phyloP scores from a whole-genome alignment of 2,797 vertebrate genomes.

The Sebastes oblongus region DNA sequence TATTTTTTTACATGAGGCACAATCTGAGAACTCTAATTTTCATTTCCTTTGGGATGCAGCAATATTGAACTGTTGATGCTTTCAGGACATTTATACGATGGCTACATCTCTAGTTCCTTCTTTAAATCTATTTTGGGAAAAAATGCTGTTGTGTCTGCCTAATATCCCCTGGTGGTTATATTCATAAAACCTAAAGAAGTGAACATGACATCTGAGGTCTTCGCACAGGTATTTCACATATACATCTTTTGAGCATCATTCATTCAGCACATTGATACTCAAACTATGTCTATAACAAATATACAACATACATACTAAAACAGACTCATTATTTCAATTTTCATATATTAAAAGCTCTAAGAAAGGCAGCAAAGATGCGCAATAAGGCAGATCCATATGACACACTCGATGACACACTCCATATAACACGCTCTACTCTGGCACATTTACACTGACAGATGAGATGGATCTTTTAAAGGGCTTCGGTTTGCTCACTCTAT shows the following conservation, averaged over 20 bases:
- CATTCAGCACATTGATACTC: conserved; percentile 63
- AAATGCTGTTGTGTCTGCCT: conserved; percentile 25
- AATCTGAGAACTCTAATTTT: conserved; percentile 46
- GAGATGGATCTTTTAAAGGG: conserved; percentile 81
- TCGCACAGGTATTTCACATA: conserved; percentile 72
- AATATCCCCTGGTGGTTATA: conserved; percentile 19
- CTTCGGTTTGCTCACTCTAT: conserved; percentile 60
- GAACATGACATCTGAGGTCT: conserved; percentile 67
- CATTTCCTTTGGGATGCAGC: conserved; percentile 51
- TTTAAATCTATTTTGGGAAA: conserved; percentile 30
- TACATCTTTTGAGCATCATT: conserved; percentile 72
- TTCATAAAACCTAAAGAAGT: conserved; percentile 26
- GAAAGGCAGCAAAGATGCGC: conserved; percentile 92
- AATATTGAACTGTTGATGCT: conserved; percentile 24
- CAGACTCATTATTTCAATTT: conserved; percentile 70
- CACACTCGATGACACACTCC: conserved; percentile 61
- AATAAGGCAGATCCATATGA: conserved; percentile 92
- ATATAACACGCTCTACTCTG: conserved; percentile 65
- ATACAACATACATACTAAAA: conserved; percentile 73
- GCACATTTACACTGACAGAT: conserved; percentile 68
- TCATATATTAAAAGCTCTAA: conserved; percentile 82
- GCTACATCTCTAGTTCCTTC: conserved; percentile 63
- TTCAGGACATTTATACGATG: conserved; percentile 43
- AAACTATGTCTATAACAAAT: conserved; percentile 73
- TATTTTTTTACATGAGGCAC: conserved; percentile 38